Base-by-base conservation (phyloP, 2,888 invertebrate species). In the Pyrocoelia pectoralis region DNA sequence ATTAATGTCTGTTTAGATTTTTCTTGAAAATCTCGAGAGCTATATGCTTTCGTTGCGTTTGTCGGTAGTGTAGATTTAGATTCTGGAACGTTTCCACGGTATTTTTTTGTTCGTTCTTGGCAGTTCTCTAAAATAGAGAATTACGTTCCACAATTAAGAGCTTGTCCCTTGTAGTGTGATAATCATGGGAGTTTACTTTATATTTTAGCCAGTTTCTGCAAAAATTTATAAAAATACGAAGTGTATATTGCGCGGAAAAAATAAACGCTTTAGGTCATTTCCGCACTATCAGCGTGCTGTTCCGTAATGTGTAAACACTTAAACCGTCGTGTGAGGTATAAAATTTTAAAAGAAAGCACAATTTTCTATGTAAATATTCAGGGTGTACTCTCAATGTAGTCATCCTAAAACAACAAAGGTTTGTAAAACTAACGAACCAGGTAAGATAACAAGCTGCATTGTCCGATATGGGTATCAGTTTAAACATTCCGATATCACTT, bases 1-100 rank as follows among this genome's bases (percentile, higher is more conserved):
- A 74, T 74, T 72, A 74, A 68, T 67, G 70, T 66, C 71, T 66
- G 69, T 68, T 68, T 67, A 61, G 64, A 64, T 68, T 68, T 66
- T 62, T 59, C 24, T 56, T 57, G 19, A 56, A 58, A 54, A 62
- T 57, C 62, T 53, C 49, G 53, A 24, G 51, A 62, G 51, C 56
- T 50, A 33, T 51, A 56, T 61, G n/a, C n/a, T 59, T 56, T 29
- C 43, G 53, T 59, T 48, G 33, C 40, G 51, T 50, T 33, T 48
- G 53, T 49, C 49, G 18, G 13, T 49, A 24, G 24, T 14, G 10
- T 38, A 28, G 14, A 55, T 55, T 55, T 55, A 55, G 24, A 8
- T 12, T 24, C 19, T 41, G 17, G 18, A 19, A 13, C 15, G 18
- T 19, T 41, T 53, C 41, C 41, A 18, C 53, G 10, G 15, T 41